Evolutionary conservation across 2,797 vertebrate species (phyloP), one percentile per base, ranked within the genome.

Genomic region (Rhinella marina): DNA sequence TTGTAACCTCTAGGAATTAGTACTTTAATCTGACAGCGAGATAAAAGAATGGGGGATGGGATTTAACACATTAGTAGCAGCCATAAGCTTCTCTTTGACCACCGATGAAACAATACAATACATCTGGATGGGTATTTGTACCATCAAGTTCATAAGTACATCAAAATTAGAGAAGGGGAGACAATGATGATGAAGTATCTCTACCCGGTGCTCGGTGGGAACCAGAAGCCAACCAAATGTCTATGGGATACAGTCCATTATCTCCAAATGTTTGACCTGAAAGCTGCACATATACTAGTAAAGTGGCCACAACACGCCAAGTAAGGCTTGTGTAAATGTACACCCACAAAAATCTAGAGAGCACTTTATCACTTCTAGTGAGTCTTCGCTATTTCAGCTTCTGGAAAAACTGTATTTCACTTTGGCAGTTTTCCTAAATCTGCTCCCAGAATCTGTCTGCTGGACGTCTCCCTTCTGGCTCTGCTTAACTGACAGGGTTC

Each of bases 1-100:
- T 56, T 88, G 77, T 81, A 84, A 75, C 48, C 48, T 81, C 14
- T 75, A 82, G 70, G 70, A 81, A 81, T 72, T 81, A 85, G 48
- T 56, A 29, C n/a, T 52, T 66, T 72, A 82, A 85, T 86, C 32
- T 82, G 80, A 82, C 48, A 88, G 17, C 59, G 50, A 80, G 62
- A 78, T 80, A 88, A 57, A 57, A 85, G 48, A 27, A 17, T 50
- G 27, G 78, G 54, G 68, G 83, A 12, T 13, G 29, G 56, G 11
- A 17, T 62, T 25, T 50, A 3, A 17, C 50, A 13, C 50, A 81
- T 48, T 64, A 64, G 23, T 64, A 64, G 41, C 6, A 25, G 72
- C 41, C 21, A 23, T 19, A 12, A 75, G 41, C 41, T 41, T 6
- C 41, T 41, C 16, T 29, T 3, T 27, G 64, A 68, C 64, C 64